phyloP scores from a whole-genome alignment of 2,888 invertebrate genomes.

The Apamea anceps region DNA sequence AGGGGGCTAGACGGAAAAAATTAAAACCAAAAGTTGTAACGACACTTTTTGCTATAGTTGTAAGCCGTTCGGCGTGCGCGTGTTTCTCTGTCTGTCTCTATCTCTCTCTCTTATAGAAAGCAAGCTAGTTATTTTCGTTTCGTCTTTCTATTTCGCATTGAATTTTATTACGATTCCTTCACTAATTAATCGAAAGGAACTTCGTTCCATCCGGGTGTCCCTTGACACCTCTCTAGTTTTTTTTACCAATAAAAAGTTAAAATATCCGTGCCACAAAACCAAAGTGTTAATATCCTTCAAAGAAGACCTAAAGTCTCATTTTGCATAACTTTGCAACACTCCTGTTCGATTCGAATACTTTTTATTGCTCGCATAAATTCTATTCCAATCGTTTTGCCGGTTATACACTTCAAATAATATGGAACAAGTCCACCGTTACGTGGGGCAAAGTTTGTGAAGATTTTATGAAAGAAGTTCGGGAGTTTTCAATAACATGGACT shows the following conservation, averaged over 20 bases:
- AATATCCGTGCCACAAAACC: neutral
- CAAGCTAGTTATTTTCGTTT: too few relatives aligned
- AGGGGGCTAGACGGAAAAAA: too few relatives aligned
- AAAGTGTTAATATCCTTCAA: conserved; percentile 1
- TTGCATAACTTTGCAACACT: conserved; percentile 31
- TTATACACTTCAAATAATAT: conserved; percentile 49
- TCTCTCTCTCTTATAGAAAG: too few relatives aligned
- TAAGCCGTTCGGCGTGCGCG: too few relatives aligned
- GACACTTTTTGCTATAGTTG: too few relatives aligned
- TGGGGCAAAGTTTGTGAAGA: conserved; percentile 30
- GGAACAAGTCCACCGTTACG: conserved; percentile 33
- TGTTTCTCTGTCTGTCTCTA: too few relatives aligned
- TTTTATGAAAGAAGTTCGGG: conserved; percentile 46
- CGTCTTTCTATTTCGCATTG: too few relatives aligned
- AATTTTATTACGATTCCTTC: too few relatives aligned
- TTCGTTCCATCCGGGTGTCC: too few relatives aligned
- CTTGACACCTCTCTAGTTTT: too few relatives aligned
- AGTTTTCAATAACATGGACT: conserved; percentile 45
- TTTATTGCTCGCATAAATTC: conserved; percentile 59
- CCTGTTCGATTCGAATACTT: conserved; percentile 41
- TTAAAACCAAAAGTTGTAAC: too few relatives aligned
- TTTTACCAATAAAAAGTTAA: neutral
- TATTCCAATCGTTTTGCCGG: conserved; percentile 48
- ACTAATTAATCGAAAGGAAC: too few relatives aligned
- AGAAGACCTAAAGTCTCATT: conserved; percentile 18